phyloP scores from a whole-genome alignment of 1,140 invertebrate genomes.

The Pristionchus pacificus region DNA sequence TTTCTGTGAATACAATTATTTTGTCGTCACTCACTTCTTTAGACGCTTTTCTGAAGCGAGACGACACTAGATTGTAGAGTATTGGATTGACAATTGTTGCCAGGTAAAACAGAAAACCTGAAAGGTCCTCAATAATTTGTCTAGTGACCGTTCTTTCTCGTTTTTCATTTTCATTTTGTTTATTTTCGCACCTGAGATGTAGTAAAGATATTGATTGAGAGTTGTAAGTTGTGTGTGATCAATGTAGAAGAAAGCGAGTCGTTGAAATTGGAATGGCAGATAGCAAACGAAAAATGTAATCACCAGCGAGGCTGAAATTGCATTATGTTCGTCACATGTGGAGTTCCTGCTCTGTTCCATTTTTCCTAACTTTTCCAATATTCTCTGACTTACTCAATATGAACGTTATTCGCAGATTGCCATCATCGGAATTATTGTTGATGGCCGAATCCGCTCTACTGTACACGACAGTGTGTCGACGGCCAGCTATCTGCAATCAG shows the following conservation, averaged over 20 bases:
- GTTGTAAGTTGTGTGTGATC: conserved; percentile 11
- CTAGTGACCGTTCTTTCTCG: not conserved
- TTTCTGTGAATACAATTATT: not conserved
- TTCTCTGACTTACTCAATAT: not conserved
- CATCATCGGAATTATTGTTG: not conserved
- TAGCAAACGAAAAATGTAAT: conserved; percentile 86
- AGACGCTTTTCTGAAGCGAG: conserved; percentile 58
- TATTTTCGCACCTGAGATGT: conserved; percentile 29
- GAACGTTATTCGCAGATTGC: not conserved
- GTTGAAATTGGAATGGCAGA: conserved; percentile 83
- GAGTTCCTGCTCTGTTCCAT: not conserved
- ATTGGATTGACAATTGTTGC: conserved; percentile 59
- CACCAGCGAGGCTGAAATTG: conserved; percentile 74
- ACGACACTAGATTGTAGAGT: conserved; percentile 59
- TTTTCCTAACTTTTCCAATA: not conserved
- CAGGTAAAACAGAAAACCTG: conserved; percentile 54
- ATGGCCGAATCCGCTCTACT: not conserved
- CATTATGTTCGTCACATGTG: not conserved
- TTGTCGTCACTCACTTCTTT: conserved; percentile 18
- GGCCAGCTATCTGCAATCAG: not conserved
- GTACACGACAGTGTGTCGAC: not conserved
- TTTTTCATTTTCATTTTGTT: no score
- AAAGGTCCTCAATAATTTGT: conserved; percentile 6
- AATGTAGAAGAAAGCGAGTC: conserved; percentile 75
- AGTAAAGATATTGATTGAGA: conserved; percentile 34